Evolutionary conservation across 2,113 vertebrate genomes (phyloP).

Genomic region (Urocynchramus pylzowi): DNA sequence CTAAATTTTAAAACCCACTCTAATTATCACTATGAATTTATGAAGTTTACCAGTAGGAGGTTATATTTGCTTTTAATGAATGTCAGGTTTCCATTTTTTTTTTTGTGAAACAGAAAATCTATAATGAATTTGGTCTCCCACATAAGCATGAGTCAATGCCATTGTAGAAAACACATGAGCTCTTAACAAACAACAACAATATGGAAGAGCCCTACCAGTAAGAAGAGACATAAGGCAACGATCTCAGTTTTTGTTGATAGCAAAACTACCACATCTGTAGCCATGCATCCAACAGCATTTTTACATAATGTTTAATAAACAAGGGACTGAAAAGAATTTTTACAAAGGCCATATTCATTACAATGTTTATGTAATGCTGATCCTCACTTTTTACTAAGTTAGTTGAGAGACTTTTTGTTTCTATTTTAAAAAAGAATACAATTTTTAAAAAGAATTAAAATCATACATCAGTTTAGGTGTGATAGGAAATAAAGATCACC

Average conservation of each 20-base stretch:
- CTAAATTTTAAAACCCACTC: slow-evolving; percentile 23
- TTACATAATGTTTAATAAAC: neutral
- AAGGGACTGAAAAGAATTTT: neutral
- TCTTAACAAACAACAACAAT: neutral
- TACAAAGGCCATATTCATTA: neutral
- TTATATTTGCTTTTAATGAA: slow-evolving; percentile 53
- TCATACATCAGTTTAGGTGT: neutral
- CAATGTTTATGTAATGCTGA: neutral
- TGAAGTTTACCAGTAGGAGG: slow-evolving; percentile 26
- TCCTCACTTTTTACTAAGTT: neutral
- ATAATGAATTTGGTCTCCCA: slow-evolving; percentile 25
- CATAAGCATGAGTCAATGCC: slow-evolving; percentile 10
- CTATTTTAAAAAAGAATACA: neutral
- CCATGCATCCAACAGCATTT: neutral
- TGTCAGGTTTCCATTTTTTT: neutral
- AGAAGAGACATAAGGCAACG: neutral
- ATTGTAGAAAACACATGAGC: neutral
- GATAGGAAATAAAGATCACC: neutral
- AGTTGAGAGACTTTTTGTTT: neutral
- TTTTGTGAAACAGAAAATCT: neutral
- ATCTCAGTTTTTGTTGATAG: neutral
- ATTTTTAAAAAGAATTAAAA: neutral
- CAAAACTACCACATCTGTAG: neutral
- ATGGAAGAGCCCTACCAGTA: neutral
- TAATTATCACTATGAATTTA: slow-evolving; percentile 49